Conservation (phyloP, 2,888 invertebrate species). For the Epistrophe eligans region DNA sequence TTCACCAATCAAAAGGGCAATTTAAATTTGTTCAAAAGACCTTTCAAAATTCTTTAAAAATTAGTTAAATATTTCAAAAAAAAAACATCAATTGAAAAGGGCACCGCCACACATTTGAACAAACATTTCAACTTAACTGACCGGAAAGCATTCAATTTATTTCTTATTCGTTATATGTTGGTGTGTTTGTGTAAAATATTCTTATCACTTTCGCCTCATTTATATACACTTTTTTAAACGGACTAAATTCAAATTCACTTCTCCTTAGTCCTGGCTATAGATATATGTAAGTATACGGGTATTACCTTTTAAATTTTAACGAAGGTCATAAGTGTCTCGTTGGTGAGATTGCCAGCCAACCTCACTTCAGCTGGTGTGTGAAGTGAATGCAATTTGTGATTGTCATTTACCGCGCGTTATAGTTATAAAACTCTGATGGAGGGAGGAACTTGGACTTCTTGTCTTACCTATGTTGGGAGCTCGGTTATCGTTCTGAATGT, state of each 20-base stretch:
- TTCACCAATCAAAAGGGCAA: not conserved
- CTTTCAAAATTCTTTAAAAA: not conserved
- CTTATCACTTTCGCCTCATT: conserved; percentile 49
- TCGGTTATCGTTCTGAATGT: not conserved
- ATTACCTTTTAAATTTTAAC: conserved; percentile 40
- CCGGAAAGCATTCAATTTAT: conserved; percentile 55
- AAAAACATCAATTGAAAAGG: conserved; percentile 36
- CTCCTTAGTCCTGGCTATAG: not conserved
- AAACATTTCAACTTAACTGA: conserved; percentile 66
- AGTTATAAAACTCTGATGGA: not conserved
- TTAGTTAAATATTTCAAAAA: not conserved
- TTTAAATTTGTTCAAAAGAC: not conserved
- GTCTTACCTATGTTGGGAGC: not conserved
- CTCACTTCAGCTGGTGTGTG: conserved; percentile 37
- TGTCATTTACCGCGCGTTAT: conserved; percentile 53
- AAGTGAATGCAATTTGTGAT: conserved; percentile 62
- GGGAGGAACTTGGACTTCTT: conserved; percentile 36
- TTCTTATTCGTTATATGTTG: not conserved
- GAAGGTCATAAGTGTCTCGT: conserved; percentile 50
- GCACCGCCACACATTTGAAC: conserved; percentile 26
- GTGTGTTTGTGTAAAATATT: not conserved
- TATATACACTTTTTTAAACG: conserved; percentile 50
- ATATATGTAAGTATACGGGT: too few species aligned
- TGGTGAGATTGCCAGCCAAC: conserved; percentile 32
- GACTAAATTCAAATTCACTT: conserved; percentile 53